phyloP scores from a whole-genome alignment of 2,113 vertebrate genomes.

The Oenanthe melanoleuca region DNA sequence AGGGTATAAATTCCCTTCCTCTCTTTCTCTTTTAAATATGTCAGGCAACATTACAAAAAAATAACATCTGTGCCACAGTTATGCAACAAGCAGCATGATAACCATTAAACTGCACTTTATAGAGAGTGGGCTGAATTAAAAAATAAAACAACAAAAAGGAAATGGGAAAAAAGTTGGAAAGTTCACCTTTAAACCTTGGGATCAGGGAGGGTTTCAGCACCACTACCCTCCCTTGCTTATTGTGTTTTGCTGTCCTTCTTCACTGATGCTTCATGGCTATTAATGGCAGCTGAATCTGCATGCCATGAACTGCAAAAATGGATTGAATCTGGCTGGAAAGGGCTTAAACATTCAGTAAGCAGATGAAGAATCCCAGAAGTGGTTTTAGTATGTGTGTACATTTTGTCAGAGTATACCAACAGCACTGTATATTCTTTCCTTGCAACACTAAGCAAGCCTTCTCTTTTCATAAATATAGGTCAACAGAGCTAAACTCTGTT shows the following conservation, averaged over 20 bases:
- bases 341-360: neutral
- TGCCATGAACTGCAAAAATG: neutral
- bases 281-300: neutral
- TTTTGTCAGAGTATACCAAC: neutral
- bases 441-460: slow-evolving; percentile 3
- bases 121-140: neutral
- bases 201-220: neutral
- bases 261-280: neutral
- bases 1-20: slow-evolving; percentile 37
- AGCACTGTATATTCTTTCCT: neutral
- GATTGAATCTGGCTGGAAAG: neutral
- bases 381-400: neutral
- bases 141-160: neutral
- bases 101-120: neutral
- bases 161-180: neutral
- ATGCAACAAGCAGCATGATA: slow-evolving; percentile 23
- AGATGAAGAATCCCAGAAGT: neutral
- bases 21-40: slow-evolving; percentile 24
- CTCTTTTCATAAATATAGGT: slow-evolving; percentile 60
- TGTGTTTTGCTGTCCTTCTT: neutral
- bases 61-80: slow-evolving; percentile 47
- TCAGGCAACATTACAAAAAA: slow-evolving; percentile 42
- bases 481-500: slow-evolving; percentile 46
- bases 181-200: neutral
- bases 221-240: neutral